A percentile compares a stretch with the other conserved stretches of the same genome.
Conservation (phyloP, 1,140 invertebrate species). For the Augochlora pura region DNA sequence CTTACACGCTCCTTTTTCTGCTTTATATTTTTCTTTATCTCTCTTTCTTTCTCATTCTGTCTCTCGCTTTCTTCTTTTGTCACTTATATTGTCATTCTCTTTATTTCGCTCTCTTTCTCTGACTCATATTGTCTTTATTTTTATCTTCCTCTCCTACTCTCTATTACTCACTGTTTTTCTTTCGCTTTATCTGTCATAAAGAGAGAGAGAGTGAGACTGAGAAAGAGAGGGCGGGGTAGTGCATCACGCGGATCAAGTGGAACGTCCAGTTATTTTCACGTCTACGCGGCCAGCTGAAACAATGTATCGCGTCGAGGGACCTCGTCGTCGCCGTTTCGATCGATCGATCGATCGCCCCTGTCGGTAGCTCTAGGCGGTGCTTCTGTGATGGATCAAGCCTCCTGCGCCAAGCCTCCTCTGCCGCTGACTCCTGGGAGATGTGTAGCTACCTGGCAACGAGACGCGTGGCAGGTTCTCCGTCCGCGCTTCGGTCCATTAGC, state of each 20-base stretch:
- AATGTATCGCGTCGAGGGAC: neutral
- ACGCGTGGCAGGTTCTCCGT: neutral
- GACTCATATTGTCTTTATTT: too few relatives aligned
- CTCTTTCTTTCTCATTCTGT: neutral
- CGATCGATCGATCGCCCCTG: neutral
- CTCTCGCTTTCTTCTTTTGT: too few relatives aligned
- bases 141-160: neutral
- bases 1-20: neutral
- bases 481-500: neutral
- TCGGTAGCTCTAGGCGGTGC: neutral
- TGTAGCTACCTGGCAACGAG: neutral
- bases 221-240: too few relatives aligned
- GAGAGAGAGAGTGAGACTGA: too few relatives aligned
- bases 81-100: too few relatives aligned
- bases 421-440: neutral
- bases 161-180: too few relatives aligned
- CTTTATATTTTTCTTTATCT: neutral
- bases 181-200: neutral
- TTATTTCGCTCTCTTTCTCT: neutral
- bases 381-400: neutral
- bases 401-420: neutral
- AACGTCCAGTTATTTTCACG: constrained; percentile 18
- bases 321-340: neutral
- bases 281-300: neutral
- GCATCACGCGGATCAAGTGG: neutral